Conservation (phyloP, 2,797 vertebrate genomes). For the Ctenosaura bakeri region DNA sequence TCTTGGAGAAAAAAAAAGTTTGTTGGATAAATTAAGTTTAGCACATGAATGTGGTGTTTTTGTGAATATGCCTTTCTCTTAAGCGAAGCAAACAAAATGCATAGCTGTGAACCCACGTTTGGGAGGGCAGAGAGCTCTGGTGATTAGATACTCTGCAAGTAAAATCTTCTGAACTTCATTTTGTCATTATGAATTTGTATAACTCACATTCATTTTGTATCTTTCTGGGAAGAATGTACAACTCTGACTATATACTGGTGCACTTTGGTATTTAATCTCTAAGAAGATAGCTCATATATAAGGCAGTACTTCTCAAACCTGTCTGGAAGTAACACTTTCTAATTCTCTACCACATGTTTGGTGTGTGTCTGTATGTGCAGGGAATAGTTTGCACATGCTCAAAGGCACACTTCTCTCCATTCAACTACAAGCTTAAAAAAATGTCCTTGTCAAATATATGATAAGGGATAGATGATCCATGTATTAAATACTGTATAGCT, state of each 20-base stretch:
- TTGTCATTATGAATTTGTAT: slow-evolving; percentile 12
- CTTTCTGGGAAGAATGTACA: slow-evolving; percentile 28
- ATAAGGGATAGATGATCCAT: neutral
- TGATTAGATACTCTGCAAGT: slow-evolving; percentile 31
- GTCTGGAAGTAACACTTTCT: neutral
- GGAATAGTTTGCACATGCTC: neutral
- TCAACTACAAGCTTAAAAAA: neutral
- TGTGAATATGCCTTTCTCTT: slow-evolving; percentile 1
- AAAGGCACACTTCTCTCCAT: neutral
- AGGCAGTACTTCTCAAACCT: neutral
- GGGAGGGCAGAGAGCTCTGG: slow-evolving; percentile 14
- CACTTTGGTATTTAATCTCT: slow-evolving; percentile 27
- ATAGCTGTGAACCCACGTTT: slow-evolving; percentile 10
- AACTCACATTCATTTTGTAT: slow-evolving; percentile 29
- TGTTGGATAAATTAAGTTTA: slow-evolving; percentile 24
- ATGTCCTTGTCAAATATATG: neutral
- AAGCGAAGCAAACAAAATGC: slow-evolving; percentile 35
- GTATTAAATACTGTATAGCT: neutral
- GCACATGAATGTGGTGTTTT: neutral
- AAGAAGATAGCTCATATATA: slow-evolving; percentile 31
- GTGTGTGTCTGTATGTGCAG: too few species aligned
- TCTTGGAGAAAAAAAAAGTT: slow-evolving; percentile 17
- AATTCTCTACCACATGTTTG: too few species aligned
- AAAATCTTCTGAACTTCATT: slow-evolving; percentile 18
- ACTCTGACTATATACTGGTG: slow-evolving; percentile 27